phyloP scores from a whole-genome alignment of 2,797 vertebrate species.

The Coluber constrictor region DNA sequence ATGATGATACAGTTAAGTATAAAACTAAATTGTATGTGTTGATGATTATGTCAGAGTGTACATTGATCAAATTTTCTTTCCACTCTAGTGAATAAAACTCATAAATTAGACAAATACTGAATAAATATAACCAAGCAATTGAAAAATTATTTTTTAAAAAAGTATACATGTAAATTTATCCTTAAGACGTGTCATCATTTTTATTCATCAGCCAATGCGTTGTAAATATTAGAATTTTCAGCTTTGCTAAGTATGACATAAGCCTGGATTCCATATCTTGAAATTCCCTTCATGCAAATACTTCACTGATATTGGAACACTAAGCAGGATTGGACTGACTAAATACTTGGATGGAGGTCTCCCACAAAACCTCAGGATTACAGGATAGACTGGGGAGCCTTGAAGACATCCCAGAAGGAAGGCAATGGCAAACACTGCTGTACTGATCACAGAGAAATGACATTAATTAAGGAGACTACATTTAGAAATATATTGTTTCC shows the following conservation, averaged over 20 bases:
- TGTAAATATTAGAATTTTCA: neutral
- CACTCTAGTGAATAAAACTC: slow-evolving; percentile 37
- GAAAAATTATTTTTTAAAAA: neutral
- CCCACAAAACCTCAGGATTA: neutral
- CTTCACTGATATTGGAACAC: neutral
- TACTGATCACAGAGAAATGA: neutral
- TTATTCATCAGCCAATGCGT: neutral
- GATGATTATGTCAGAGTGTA: slow-evolving; percentile 41
- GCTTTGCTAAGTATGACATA: neutral
- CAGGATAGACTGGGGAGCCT: neutral
- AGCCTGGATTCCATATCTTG: neutral
- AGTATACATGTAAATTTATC: neutral
- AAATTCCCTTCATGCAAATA: neutral
- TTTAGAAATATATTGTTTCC: neutral
- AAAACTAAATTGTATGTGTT: neutral
- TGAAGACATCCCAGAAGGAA: neutral
- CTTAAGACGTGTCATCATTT: neutral
- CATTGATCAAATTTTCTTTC: slow-evolving; percentile 51
- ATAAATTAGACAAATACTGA: slow-evolving; percentile 47
- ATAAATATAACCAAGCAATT: neutral
- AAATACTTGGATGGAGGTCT: neutral
- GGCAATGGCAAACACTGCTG: neutral
- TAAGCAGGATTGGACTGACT: neutral
- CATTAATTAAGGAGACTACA: neutral
- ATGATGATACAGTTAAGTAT: slow-evolving; percentile 42